These are phyloP conservation scores for Lepisosteus oculatus DNA, from an alignment of 2,113 vertebrate species.

Conservation along the genomic window DNA sequence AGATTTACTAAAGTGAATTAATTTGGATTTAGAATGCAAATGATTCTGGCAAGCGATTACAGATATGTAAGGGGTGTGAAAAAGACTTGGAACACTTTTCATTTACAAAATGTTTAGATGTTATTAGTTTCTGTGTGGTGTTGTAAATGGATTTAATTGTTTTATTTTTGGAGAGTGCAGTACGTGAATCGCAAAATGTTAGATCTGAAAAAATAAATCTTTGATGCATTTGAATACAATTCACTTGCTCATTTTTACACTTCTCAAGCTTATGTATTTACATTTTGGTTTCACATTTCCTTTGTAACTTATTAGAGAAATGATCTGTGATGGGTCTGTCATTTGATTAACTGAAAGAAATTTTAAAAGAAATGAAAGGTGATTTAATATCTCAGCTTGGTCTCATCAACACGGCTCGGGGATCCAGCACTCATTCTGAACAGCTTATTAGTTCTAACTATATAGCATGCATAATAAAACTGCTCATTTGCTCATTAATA, in stretches of 20 bases:
- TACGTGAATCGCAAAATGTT: conserved; percentile 55
- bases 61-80: conserved; percentile 80
- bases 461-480: conserved; percentile 99
- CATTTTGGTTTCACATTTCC: conserved; percentile 79
- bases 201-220: conserved; percentile 12
- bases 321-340: conserved; percentile 80
- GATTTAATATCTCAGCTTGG: conserved; percentile 99
- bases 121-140: conserved; percentile 69
- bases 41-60: conserved; percentile 87
- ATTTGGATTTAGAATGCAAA: conserved; percentile 99
- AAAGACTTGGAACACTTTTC: conserved; percentile 72
- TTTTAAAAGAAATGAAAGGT: conserved; percentile 99
- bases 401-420: conserved; percentile 96
- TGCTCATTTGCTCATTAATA: conserved; percentile 99
- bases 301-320: conserved; percentile 88
- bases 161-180: conserved; percentile 65
- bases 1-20: conserved; percentile 99
- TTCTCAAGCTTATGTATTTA: conserved; percentile 75
- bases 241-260: not conserved
- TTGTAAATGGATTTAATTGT: conserved; percentile 71
- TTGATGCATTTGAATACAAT: not conserved
- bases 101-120: conserved; percentile 81
- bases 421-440: conserved; percentile 93
- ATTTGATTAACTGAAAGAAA: conserved; percentile 96
- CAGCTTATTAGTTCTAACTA: conserved; percentile 99